phyloP scores from a whole-genome alignment of 2,797 vertebrate species.

The Syngnathus acus region DNA sequence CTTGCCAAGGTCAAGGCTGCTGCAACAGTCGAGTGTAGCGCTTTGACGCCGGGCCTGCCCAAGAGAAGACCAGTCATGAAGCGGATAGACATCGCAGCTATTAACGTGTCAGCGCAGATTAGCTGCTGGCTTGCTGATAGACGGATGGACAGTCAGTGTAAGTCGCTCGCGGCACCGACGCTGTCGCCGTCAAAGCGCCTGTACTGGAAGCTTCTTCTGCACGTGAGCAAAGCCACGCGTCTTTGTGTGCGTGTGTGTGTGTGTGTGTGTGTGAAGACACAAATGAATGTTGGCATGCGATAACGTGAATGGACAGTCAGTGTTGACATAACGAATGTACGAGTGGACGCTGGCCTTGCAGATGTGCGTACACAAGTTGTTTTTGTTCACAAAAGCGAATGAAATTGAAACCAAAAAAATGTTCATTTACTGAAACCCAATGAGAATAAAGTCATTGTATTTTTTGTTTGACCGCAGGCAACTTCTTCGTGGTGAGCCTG shows the following conservation, averaged over 20 bases:
- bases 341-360: neutral
- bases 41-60: neutral
- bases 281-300: neutral
- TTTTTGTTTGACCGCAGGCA: constrained; percentile 65
- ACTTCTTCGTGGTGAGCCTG: constrained; percentile 94
- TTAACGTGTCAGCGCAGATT: neutral
- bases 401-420: too few relatives aligned
- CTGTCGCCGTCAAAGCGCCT: neutral
- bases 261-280: neutral
- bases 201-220: neutral
- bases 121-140: neutral
- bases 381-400: too few relatives aligned
- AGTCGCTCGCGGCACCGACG: neutral
- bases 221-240: neutral
- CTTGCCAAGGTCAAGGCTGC: neutral
- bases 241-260: neutral
- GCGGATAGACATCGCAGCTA: neutral
- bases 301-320: neutral
- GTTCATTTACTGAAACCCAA: too few relatives aligned
- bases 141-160: neutral
- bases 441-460: too few relatives aligned
- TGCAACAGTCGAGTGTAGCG: neutral
- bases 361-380: too few relatives aligned
- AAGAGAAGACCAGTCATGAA: neutral
- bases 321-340: neutral